Evolutionary conservation across 2,113 vertebrate genomes (phyloP), one percentile per base, ranked within the genome.

Genomic region (Lophura nycthemera): DNA sequence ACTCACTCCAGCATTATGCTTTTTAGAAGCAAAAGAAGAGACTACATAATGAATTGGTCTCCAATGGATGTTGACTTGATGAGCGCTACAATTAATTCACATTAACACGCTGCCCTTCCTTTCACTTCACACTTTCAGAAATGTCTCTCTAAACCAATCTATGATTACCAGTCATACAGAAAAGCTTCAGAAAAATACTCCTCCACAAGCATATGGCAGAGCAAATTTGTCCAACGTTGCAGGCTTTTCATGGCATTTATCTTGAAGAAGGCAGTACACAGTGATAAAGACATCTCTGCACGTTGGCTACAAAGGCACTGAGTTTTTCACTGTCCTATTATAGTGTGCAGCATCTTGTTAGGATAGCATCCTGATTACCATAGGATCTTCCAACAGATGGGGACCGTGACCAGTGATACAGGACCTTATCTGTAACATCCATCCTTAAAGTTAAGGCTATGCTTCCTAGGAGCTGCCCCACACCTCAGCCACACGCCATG

Each of bases 121-220:
- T 94, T 95, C 89, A 77, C 88, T 96, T 97, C 95, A 94, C 94
- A 94, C 96, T 78, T 95, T 86, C 88, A 90, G 83, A 93, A 96
- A 95, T 38, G 94, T 91, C 93, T 95, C 94, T 93, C 88, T 72
- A 90, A 95, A 96, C 82, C 95, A 65, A 95, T 92, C 94, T 86
- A 86, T 92, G 96, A 96, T 95, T 94, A 95, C 85, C 86, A 95
- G 86, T 88, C 94, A 91, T 52, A 96, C 86, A 95, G 11, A 94
- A 93, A 95, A 91, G 88, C 92, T 95, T 91, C 93, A 95, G 76
- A 95, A 96, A 97, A 96, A 96, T 57, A 96, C 94, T 97, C 93
- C 94, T 96, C 96, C 95, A 92, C 92, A 90, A 96, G 93, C 94
- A 97, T 95, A 96, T 95, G 94, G 95, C 93, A 95, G 88, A 90